A percentile compares a stretch with the other conserved stretches of the same genome.
Evolutionary conservation across 2,113 vertebrate genomes (phyloP).

Genomic region (Cyphomyrus plagiostoma): DNA sequence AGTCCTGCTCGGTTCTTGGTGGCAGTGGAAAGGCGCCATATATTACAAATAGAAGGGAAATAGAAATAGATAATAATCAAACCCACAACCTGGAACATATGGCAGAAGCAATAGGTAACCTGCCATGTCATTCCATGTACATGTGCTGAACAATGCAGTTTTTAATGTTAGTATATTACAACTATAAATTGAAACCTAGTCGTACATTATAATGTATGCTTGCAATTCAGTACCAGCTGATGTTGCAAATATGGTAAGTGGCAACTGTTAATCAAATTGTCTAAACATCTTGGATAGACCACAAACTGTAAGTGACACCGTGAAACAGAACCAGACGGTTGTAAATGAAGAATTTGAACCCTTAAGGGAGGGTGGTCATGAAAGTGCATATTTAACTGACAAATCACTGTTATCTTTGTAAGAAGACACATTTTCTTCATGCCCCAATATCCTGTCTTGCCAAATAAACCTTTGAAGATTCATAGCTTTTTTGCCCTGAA

Average conservation of each 20-base stretch:
- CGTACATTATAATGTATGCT: neutral
- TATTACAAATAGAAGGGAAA: neutral
- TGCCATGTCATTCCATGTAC: neutral
- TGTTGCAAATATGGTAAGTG: conserved; percentile 45
- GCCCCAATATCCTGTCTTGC: neutral
- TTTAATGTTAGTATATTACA: conserved; percentile 30
- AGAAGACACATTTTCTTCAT: neutral
- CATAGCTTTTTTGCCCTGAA: neutral
- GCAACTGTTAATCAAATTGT: conserved; percentile 43
- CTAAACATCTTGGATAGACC: conserved; percentile 45
- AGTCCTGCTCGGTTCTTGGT: neutral
- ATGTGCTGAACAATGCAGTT: neutral
- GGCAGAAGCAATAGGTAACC: neutral
- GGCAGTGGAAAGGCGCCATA: neutral
- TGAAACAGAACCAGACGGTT: conserved; percentile 48
- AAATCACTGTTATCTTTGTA: neutral
- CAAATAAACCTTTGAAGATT: neutral
- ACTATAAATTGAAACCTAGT: neutral
- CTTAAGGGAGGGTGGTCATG: conserved; percentile 36
- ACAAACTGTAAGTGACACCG: conserved; percentile 56
- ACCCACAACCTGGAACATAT: neutral
- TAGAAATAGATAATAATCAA: neutral
- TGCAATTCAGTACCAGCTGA: neutral
- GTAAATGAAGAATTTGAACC: conserved; percentile 44
- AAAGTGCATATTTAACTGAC: conserved; percentile 29